Percentiles rank a stretch among this genome's conserved stretches.
These are phyloP conservation scores for Hypothenemus hampei DNA, from an alignment of 1,140 invertebrate species.

Conservation along the genomic window DNA sequence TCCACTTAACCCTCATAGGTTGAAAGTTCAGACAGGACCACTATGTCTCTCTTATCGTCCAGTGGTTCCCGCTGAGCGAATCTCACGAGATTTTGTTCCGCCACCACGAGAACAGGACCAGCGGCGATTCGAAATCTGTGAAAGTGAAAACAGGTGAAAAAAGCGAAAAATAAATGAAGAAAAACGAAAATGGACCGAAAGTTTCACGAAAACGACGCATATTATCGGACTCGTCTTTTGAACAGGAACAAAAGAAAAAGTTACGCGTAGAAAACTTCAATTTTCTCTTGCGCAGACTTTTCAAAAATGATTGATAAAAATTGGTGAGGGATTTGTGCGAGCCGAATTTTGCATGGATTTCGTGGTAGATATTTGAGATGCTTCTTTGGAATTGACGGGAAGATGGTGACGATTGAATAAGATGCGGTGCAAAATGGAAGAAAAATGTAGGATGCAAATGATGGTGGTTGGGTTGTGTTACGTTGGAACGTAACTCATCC, in stretches of 20 bases:
- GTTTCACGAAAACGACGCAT: conserved; percentile 14
- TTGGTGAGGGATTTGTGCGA: conserved; percentile 26
- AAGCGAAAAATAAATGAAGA: conserved; percentile 45
- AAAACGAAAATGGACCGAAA: conserved; percentile 39
- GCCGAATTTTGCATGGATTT: conserved; percentile 42
- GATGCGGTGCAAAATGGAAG: conserved; percentile 12
- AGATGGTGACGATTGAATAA: background rate
- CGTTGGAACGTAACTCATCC: conserved; percentile 50
- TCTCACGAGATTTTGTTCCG: conserved; percentile 64
- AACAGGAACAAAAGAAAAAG: conserved; percentile 11
- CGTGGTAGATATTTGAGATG: conserved; percentile 41
- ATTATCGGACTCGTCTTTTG: conserved; percentile 7
- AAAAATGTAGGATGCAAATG: conserved; percentile 24
- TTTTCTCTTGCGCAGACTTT: conserved; percentile 8
- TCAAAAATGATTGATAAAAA: conserved; percentile 9
- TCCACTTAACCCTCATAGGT: conserved; percentile 43
- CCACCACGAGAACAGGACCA: conserved; percentile 63
- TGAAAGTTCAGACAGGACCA: conserved; percentile 34
- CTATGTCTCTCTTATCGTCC: conserved; percentile 35
- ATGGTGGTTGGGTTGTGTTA: conserved; percentile 45
- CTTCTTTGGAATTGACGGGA: conserved; percentile 31
- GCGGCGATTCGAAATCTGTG: conserved; percentile 50
- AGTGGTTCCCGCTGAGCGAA: conserved; percentile 33
- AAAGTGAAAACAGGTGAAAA: conserved; percentile 46
- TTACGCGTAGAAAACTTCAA: conserved; percentile 9